Base-by-base conservation (phyloP, 2,797 vertebrate species). In the Bradypodion pumilum region DNA sequence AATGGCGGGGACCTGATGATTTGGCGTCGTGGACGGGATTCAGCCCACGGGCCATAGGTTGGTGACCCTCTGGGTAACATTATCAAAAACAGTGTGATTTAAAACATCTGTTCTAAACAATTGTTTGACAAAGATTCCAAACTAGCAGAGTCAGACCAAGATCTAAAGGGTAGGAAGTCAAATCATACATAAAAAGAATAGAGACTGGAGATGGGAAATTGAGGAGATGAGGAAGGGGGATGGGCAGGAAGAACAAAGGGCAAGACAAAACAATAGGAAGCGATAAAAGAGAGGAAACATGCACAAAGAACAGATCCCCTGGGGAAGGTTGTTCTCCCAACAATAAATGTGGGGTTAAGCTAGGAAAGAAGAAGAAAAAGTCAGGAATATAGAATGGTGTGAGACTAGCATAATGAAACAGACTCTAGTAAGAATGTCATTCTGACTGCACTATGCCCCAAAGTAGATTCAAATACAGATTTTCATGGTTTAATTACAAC, bases 271-370 rank as follows among this genome's bases (percentile, higher is more conserved):
- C 75, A 87, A 80, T 59, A 52, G 63, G 52, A 35, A 79, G 42
- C 29, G 44, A 37, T 7, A 16, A 9, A 44, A 60, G 56, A 62
- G 49, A 81, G 69, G 80, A 73, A 56, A 68, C 16, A 83, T 88
- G 86, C 87, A 87, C 90, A 91, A 70, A 92, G 82, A 15, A 16
- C 60, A 78, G 35, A 23, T 84, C 77, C 0, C 32, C 0, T 49
- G 80, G 66, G 82, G 32, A 10, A 77, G 29, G 49, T 0, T 0
- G 78, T 84, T 77, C 65, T 83, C 87, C 85, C 78, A 68, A 68
- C 16, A 81, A 74, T 86, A 84, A 13, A 5, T 6, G 23, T 73
- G 40, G 73, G 80, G 23, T 89, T 92, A 87, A 90, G 85, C 86
- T 65, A 84, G 3, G 1, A 91, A 88, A 90, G 73, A 65, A 3